phyloP scores from a whole-genome alignment of 2,797 vertebrate species.

The Mus caroli region DNA sequence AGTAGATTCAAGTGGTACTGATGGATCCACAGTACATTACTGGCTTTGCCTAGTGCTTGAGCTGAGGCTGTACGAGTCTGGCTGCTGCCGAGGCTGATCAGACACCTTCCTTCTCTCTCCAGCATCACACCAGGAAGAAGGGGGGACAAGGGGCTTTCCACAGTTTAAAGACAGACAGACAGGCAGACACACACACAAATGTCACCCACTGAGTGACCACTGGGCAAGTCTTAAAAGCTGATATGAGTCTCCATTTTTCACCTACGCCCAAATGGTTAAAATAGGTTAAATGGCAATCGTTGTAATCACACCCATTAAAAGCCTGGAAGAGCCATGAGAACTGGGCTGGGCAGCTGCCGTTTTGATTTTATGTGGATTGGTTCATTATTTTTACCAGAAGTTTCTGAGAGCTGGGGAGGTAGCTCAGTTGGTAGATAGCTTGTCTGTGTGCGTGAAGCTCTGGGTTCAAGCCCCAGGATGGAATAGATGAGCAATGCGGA shows the following conservation, averaged over 20 bases:
- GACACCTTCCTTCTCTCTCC: background rate
- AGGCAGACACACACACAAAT: background rate
- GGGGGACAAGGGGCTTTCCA: background rate
- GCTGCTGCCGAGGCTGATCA: background rate
- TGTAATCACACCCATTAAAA: background rate
- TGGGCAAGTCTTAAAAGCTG: background rate
- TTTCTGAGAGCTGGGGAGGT: background rate
- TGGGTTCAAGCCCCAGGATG: background rate
- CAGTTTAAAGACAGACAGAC: background rate
- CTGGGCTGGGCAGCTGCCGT: background rate
- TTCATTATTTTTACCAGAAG: background rate
- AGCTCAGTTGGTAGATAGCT: background rate
- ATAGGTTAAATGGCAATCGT: background rate
- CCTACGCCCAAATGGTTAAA: background rate
- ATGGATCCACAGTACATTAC: background rate
- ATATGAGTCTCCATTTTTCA: background rate
- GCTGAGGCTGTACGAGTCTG: background rate
- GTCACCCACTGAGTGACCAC: conserved; percentile 44
- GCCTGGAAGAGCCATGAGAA: background rate
- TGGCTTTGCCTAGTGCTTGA: background rate
- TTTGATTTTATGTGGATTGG: background rate
- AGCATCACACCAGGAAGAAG: background rate
- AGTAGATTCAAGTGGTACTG: background rate
- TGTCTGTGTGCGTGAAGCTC: background rate
- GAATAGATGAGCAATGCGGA: too few species aligned